These are phyloP conservation scores for Ptychobarbus kaznakovi DNA, from an alignment of 2,797 vertebrate genomes.

Conservation along the genomic window DNA sequence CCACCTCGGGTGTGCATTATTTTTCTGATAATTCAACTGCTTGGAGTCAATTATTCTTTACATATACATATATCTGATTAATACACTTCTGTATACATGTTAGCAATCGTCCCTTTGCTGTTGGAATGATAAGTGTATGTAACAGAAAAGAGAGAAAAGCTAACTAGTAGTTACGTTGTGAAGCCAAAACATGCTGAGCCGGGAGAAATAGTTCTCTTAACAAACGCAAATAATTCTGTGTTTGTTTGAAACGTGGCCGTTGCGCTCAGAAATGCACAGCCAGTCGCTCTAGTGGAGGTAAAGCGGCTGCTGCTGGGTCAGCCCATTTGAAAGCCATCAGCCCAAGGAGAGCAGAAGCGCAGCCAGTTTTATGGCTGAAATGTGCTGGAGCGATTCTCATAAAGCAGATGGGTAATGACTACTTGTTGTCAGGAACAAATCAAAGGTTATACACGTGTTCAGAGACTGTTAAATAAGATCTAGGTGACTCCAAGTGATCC, in stretches of 20 bases:
- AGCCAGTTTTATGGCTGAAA: conserved; percentile 69
- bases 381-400: conserved; percentile 73
- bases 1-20: no score
- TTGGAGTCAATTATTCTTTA: no score
- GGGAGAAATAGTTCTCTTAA: background rate
- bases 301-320: conserved; percentile 64
- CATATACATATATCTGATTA: background rate
- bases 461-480: conserved; percentile 81
- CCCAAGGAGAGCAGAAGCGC: conserved; percentile 54
- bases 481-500: conserved; percentile 79
- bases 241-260: conserved; percentile 59
- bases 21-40: no score
- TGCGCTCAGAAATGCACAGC: conserved; percentile 60
- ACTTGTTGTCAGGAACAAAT: conserved; percentile 79
- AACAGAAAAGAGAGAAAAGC: background rate
- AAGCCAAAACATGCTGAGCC: background rate
- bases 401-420: conserved; percentile 84
- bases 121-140: background rate
- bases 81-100: background rate
- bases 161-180: background rate
- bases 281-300: conserved; percentile 22
- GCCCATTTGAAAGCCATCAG: conserved; percentile 69
- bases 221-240: conserved; percentile 41
- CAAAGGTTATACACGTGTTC: conserved; percentile 82
- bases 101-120: background rate